These are phyloP conservation scores for Lordiphosa fenestrarum DNA, from an alignment of 2,888 invertebrate species.

Conservation along the genomic window DNA sequence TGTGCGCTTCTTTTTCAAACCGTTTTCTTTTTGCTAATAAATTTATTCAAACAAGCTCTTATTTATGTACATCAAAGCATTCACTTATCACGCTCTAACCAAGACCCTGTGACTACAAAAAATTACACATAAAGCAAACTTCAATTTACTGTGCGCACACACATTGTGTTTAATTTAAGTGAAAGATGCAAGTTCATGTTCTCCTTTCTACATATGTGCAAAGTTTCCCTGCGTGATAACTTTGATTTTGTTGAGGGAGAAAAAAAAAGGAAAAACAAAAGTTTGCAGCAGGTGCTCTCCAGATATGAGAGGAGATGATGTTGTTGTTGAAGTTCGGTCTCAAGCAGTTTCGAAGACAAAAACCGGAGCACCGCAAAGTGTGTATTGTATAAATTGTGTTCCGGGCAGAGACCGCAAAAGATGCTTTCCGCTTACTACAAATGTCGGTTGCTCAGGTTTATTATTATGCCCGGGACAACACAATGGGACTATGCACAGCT, in stretches of 20 bases:
- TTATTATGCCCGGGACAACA: slow-evolving; percentile 53
- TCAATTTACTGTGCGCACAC: slow-evolving; percentile 70
- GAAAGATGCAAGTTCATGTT: slow-evolving; percentile 47
- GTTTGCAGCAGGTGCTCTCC: slow-evolving; percentile 64
- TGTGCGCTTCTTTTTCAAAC: too few species aligned
- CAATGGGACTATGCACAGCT: slow-evolving; percentile 5
- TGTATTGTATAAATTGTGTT: slow-evolving; percentile 40
- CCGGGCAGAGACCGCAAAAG: slow-evolving; percentile 51
- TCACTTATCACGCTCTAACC: slow-evolving; percentile 54
- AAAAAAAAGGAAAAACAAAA: slow-evolving; percentile 39
- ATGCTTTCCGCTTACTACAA: slow-evolving; percentile 39
- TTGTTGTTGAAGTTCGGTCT: slow-evolving; percentile 39
- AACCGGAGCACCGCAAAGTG: slow-evolving; percentile 40
- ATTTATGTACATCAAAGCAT: slow-evolving; percentile 36
- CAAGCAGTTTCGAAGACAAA: slow-evolving; percentile 33
- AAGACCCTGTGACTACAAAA: slow-evolving; percentile 39
- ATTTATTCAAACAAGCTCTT: too few species aligned
- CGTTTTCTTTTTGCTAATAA: too few species aligned
- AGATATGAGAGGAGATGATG: slow-evolving; percentile 47
- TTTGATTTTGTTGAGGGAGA: slow-evolving; percentile 54
- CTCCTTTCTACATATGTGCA: slow-evolving; percentile 40
- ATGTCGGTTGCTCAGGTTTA: slow-evolving; percentile 48
- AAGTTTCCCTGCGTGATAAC: slow-evolving; percentile 49
- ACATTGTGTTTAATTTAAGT: slow-evolving; percentile 74
- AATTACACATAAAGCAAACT: slow-evolving; percentile 67